Evolutionary conservation across 2,797 vertebrate species (phyloP), one percentile per base, ranked within the genome.

Genomic region (Glyptemys insculpta): DNA sequence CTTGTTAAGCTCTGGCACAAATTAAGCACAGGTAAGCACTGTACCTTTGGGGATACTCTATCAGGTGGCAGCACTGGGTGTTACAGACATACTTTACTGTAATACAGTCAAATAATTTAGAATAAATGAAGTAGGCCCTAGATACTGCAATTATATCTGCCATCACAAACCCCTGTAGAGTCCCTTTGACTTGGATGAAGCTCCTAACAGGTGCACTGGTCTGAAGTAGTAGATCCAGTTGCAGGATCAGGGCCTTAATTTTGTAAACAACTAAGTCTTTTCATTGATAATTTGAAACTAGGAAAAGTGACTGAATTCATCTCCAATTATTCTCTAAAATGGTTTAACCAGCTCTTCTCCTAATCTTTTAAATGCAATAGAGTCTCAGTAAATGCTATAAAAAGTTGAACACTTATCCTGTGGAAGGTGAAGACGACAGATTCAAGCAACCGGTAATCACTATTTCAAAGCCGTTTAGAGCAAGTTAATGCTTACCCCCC

Each of bases 401-500:
- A 72, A 41, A 72, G 68, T 41, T 3, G 5, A 41, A 72, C 4
- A 21, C 37, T 91, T 72, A 44, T 91, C 83, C 44, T 56, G 18
- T 47, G 49, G 25, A 76, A 87, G 82, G 47, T n/a, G 72, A 6
- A 74, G 62, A 11, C 88, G 29, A 47, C 62, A 88, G 44, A 23
- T 86, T 62, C 37, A 85, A 89, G 25, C 79, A 15, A 34, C 41
- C 4, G 0, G 0, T 0, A 34, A 59, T n/a, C 91, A 84, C 90
- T 79, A 53, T 14, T 74, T n/a, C 31, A 91, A 53, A 88, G 83
- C 27, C 86, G 25, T 79, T 92, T 83, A 95, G 87, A 92, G 54
- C 80, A 29, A 74, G 79, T 54, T 56, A 65, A 15, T 49, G 44
- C 85, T 78, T 44, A 78, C 44, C 27, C 44, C 44, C 8, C 74